Base-by-base conservation (phyloP, 2,797 vertebrate species). In the Scleropages formosus region DNA sequence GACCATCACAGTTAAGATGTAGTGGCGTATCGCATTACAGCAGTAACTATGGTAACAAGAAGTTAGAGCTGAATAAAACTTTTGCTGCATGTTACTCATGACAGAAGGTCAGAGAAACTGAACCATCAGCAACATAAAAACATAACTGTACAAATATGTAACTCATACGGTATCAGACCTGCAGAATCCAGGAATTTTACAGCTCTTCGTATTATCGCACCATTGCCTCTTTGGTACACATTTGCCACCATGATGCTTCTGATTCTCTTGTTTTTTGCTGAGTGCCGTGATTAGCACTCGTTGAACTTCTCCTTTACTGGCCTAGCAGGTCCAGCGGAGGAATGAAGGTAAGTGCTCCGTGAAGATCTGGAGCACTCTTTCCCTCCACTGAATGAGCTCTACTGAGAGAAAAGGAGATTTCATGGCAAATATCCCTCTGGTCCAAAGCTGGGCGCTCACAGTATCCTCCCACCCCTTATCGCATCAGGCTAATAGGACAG, bases 401-500 rank as follows among this genome's bases (percentile, higher is more conserved):
- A 13, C 44, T 67, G 65, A 44, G 44, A 67, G 46, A n/a, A n/a
- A n/a, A n/a, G n/a, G n/a, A n/a, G n/a, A n/a, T n/a, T n/a, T 49
- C 61, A 18, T 22, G 22, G 24, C 18, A n/a, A 31, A 44, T 59
- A n/a, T 59, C 56, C 31, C 56, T 46, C 53, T 26, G 9, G 56
- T 20, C 53, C n/a, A 22, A 72, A 44, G 16, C 4, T 12, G 53
- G 53, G 11, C 53, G 44, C 53, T 47, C 24, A 26, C 46, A 15
- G 8, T 20, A 56, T 61, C 39, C 31, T 24, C 15, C 39, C 0
- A 39, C 1, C 31, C 22, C 27, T 39, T 64, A 58, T 63, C 62
- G 8, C 65, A 75, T 60, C 65, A 69, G n/a, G 11, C 65, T 69
- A 72, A 78, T 69, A 31, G 72, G 65, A 61, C 76, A 68, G 72